Percentiles rank a stretch among this genome's conserved stretches.
phyloP scores from a whole-genome alignment of 2,113 vertebrate species.

The Tenrec ecaudatus region DNA sequence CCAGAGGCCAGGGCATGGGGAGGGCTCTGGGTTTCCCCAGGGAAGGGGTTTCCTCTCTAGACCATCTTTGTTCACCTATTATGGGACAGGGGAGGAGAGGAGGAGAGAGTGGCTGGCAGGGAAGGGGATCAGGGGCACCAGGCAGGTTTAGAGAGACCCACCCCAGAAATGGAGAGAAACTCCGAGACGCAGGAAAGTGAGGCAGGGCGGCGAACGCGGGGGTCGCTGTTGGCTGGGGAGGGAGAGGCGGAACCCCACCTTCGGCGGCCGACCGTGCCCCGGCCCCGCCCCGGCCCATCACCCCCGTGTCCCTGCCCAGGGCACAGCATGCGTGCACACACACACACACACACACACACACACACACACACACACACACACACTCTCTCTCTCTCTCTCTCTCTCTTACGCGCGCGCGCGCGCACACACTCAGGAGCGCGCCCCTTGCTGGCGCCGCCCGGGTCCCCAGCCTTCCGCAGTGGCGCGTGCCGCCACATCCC shows the following conservation, averaged over 20 bases:
- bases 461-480: background rate
- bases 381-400: no score
- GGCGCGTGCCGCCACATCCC: background rate
- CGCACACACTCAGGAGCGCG: background rate
- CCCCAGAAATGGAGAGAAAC: slow-evolving; percentile 40
- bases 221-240: background rate
- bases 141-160: slow-evolving; percentile 31
- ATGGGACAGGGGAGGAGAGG: background rate
- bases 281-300: background rate
- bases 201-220: slow-evolving; percentile 19
- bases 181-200: slow-evolving; percentile 25
- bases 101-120: background rate
- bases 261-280: background rate
- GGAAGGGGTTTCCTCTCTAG: background rate
- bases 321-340: background rate
- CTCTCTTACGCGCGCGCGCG: no score
- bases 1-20: slow-evolving; percentile 19
- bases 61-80: slow-evolving; percentile 60
- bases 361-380: no score
- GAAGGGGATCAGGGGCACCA: background rate
- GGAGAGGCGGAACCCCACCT: background rate
- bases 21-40: background rate
- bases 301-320: background rate
- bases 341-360: background rate
- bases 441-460: slow-evolving; percentile 21